Percentiles rank a stretch among this genome's conserved stretches.
phyloP scores from a whole-genome alignment of 2,113 vertebrate species.

The Lota lota region DNA sequence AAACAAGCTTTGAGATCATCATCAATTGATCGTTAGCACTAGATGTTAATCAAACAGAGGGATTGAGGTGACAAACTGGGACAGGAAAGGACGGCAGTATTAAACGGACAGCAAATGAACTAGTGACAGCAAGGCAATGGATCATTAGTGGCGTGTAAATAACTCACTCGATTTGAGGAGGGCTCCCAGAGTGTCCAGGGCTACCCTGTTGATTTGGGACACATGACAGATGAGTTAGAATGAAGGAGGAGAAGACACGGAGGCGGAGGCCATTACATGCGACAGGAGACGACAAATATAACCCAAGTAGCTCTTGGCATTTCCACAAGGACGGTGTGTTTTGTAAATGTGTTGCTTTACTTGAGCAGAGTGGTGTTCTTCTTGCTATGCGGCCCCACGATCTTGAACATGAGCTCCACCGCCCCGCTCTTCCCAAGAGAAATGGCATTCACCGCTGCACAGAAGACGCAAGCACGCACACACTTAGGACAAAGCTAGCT shows the following conservation, averaged over 20 bases:
- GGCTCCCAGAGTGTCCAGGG: constrained; percentile 92
- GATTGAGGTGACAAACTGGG: too few species aligned
- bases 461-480: not conserved
- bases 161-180: constrained; percentile 99
- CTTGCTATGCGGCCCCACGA: constrained; percentile 89
- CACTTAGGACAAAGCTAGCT: not conserved
- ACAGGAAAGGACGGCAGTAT: too few species aligned
- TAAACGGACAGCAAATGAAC: too few species aligned
- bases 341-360: constrained; percentile 72
- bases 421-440: constrained; percentile 91
- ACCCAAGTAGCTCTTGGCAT: not conserved
- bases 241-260: constrained; percentile 6
- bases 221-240: constrained; percentile 36
- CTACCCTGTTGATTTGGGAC: constrained; percentile 83
- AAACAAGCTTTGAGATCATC: too few species aligned
- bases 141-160: constrained; percentile 5
- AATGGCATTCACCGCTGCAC: constrained; percentile 90
- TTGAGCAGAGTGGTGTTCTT: constrained; percentile 91
- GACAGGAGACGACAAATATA: not conserved
- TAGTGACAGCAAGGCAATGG: too few species aligned
- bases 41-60: too few species aligned
- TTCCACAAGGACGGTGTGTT: not conserved
- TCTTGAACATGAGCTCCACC: constrained; percentile 92
- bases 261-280: not conserved
- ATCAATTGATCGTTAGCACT: too few species aligned